These are phyloP conservation scores for Eupithecia centaureata DNA, from an alignment of 2,888 invertebrate species.

Conservation along the genomic window DNA sequence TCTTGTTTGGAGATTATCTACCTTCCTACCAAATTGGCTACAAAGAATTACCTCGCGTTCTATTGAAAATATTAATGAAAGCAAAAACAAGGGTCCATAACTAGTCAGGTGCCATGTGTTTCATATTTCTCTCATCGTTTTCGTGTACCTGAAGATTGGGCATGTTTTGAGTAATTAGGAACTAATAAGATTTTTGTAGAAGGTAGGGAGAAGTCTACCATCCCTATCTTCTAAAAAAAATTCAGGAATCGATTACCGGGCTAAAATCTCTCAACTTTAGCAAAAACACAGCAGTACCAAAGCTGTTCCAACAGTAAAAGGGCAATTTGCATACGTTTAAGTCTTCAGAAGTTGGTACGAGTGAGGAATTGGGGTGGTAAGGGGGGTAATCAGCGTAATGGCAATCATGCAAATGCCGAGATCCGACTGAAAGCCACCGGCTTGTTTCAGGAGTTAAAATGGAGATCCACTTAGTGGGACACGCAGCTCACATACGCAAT, in stretches of 20 bases:
- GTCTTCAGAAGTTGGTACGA: conserved; percentile 60
- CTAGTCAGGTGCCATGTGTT: not conserved
- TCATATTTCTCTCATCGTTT: not conserved
- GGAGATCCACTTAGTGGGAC: conserved; percentile 82
- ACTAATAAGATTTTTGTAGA: not conserved
- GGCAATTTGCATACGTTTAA: conserved; percentile 77
- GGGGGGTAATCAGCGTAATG: conserved; percentile 80
- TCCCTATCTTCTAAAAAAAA: too few species aligned
- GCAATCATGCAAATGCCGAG: conserved; percentile 84
- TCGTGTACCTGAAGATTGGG: not conserved
- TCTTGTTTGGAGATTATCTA: not conserved
- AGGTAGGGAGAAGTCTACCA: not conserved
- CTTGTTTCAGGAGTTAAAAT: conserved; percentile 85
- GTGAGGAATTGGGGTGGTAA: conserved; percentile 50
- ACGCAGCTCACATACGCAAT: conserved; percentile 83
- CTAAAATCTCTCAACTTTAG: not conserved
- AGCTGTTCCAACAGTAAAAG: conserved; percentile 54
- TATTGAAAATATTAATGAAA: too few species aligned
- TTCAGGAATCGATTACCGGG: not conserved
- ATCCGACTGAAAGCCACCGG: conserved; percentile 83
- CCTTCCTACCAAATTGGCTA: too few species aligned
- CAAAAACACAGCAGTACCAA: conserved; percentile 14
- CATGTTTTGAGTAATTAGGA: not conserved
- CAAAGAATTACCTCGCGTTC: too few species aligned
- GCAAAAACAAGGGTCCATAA: too few species aligned